A percentile compares a stretch with the other conserved stretches of the same genome.
These are phyloP conservation scores for Molossus molossus DNA, from an alignment of 2,797 vertebrate genomes.

Conservation along the genomic window DNA sequence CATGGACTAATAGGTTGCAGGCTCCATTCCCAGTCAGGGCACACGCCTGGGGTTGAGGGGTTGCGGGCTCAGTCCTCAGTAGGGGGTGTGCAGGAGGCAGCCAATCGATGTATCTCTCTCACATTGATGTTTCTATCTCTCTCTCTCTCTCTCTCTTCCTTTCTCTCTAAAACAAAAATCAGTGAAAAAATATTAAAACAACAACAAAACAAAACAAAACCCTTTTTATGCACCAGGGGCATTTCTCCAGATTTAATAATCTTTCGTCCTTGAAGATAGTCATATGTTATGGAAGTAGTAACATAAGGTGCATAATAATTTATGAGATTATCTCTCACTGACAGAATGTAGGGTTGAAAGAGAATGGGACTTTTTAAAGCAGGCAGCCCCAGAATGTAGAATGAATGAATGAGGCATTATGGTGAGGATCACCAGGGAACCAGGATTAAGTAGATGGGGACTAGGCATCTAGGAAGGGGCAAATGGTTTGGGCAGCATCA, in stretches of 20 bases:
- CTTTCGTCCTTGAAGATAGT: neutral
- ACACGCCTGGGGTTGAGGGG: no score
- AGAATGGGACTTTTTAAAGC: neutral
- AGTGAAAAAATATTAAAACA: no score
- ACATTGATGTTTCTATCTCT: no score
- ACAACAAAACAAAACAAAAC: neutral
- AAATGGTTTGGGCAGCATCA: neutral
- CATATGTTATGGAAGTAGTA: neutral
- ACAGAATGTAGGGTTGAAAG: neutral
- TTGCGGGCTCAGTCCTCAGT: no score
- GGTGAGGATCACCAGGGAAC: neutral
- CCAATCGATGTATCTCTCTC: no score
- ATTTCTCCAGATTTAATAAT: neutral
- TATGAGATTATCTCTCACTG: neutral
- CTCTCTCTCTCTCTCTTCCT: no score
- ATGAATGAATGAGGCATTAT: neutral
- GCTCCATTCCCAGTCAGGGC: no score
- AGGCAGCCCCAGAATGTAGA: neutral
- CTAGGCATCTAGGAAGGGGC: neutral
- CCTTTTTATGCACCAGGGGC: neutral
- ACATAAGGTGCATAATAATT: neutral
- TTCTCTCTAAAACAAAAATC: no score
- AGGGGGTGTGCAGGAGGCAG: no score
- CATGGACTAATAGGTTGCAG: no score
- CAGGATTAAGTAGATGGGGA: accelerated